Conservation (phyloP, 2,888 invertebrate genomes). For the Drosophila atroscutellata region DNA sequence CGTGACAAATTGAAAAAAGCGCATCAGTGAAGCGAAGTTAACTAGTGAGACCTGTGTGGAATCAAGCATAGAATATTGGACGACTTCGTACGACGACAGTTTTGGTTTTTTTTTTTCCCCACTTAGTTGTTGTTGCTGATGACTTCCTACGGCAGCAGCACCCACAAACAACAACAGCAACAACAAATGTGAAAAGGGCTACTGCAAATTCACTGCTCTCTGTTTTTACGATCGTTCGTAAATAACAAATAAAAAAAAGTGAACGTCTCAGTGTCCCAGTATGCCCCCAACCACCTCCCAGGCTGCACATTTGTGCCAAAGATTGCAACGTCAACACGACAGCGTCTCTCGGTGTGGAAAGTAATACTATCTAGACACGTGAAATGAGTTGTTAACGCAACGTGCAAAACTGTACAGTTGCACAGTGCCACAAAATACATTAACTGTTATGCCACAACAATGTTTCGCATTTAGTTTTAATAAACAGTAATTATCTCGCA, state of each 20-base stretch:
- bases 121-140: constrained; percentile 47
- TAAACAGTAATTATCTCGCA: background rate
- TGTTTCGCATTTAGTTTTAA: background rate
- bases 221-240: constrained; percentile 70
- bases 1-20: constrained; percentile 84
- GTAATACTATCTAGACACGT: constrained; percentile 79
- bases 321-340: constrained; percentile 13
- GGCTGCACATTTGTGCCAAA: background rate
- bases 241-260: constrained; percentile 24
- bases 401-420: constrained; percentile 25
- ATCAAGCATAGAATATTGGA: constrained; percentile 78
- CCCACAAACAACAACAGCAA: constrained; percentile 18
- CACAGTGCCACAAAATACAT: constrained; percentile 44
- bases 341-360: constrained; percentile 38
- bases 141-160: constrained; percentile 60
- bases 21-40: constrained; percentile 82
- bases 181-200: constrained; percentile 45
- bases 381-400: constrained; percentile 76
- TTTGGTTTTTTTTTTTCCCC: background rate
- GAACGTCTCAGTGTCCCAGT: constrained; percentile 8
- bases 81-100: constrained; percentile 56
- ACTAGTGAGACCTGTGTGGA: constrained; percentile 80
- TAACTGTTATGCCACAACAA: background rate
- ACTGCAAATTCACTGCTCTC: constrained; percentile 50
- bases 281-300: background rate